Conservation (phyloP, 1,140 invertebrate genomes). For the Monochamus saltuarius region DNA sequence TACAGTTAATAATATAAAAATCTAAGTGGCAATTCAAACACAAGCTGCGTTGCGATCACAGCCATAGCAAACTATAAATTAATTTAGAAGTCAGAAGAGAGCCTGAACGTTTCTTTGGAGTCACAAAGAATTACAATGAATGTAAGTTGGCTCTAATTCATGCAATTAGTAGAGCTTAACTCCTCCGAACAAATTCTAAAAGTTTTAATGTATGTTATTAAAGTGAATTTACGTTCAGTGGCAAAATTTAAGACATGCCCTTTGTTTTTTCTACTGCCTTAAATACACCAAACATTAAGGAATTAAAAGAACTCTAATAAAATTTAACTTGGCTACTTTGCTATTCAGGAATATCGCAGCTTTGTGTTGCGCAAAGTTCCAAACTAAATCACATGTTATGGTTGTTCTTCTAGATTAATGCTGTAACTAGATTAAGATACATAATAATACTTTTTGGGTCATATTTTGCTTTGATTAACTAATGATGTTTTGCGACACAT, state of each 20-base stretch:
- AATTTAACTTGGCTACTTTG: conserved; percentile 1
- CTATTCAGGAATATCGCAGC: too few species aligned
- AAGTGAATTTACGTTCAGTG: conserved; percentile 42
- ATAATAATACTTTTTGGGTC: too few species aligned
- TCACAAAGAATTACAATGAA: conserved; percentile 44
- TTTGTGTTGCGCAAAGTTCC: too few species aligned
- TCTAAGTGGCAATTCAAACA: conserved; percentile 13
- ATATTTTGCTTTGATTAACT: too few species aligned
- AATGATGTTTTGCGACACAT: too few species aligned
- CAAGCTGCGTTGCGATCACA: conserved; percentile 1
- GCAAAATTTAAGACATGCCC: conserved; percentile 28
- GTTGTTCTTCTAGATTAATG: too few species aligned
- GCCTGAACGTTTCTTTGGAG: conserved; percentile 27
- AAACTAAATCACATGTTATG: too few species aligned
- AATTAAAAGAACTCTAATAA: conserved; percentile 18
- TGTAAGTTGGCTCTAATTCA: conserved; percentile 44
- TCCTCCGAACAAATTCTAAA: conserved; percentile 41
- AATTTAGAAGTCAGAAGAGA: conserved; percentile 24
- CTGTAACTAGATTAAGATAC: too few species aligned
- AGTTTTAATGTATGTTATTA: conserved; percentile 47
- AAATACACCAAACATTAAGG: conserved; percentile 21
- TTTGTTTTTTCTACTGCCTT: conserved; percentile 20
- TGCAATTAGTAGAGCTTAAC: conserved; percentile 46
- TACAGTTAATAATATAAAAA: not conserved
- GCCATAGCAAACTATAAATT: conserved; percentile 33